phyloP scores from a whole-genome alignment of 2,113 vertebrate species.

The Calidris pygmaea region DNA sequence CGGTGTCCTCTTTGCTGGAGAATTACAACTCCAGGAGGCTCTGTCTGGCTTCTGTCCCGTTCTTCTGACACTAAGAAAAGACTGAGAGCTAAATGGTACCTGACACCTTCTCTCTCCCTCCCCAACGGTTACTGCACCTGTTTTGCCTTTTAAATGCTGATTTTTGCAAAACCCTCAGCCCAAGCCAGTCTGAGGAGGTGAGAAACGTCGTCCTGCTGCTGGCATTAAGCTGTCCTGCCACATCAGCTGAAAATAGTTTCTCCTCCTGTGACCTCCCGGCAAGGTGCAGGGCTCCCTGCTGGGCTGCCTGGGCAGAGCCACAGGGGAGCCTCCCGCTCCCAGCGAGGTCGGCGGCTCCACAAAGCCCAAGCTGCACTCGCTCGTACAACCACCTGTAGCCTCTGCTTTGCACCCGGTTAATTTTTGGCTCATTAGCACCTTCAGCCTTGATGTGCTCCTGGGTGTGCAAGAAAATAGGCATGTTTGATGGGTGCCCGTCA shows the following conservation, averaged over 20 bases:
- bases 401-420: not conserved
- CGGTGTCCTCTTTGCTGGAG: not conserved
- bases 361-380: fast-evolving
- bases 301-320: not conserved
- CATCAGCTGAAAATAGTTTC: not conserved
- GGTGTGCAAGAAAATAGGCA: not conserved
- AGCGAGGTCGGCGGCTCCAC: fast-evolving
- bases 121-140: not conserved
- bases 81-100: not conserved
- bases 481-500: fast-evolving
- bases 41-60: not conserved
- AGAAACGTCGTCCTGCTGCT: not conserved
- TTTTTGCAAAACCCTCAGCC: not conserved
- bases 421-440: not conserved
- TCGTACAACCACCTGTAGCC: not conserved
- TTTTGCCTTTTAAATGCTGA: not conserved
- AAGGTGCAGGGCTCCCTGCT: not conserved
- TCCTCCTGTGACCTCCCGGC: not conserved
- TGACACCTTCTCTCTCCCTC: not conserved
- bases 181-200: not conserved
- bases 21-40: not conserved
- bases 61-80: not conserved
- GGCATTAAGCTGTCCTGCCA: not conserved
- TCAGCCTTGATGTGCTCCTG: not conserved
- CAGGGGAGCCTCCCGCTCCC: not conserved